Evolutionary conservation across 2,797 vertebrate species (phyloP).

Genomic region (Silurus lanzhouensis): DNA sequence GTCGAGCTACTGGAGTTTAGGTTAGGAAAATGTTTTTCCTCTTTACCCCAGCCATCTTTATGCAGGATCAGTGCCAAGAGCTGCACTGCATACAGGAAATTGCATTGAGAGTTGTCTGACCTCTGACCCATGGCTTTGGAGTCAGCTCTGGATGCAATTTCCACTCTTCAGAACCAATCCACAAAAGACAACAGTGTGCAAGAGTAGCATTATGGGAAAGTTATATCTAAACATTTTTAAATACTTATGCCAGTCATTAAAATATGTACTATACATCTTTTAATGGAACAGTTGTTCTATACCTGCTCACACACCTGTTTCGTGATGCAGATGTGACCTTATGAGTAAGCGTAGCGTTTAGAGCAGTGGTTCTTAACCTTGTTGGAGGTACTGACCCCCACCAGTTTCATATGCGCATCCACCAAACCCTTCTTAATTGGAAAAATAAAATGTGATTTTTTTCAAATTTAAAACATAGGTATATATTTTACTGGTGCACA

Average conservation of each 20-base stretch:
- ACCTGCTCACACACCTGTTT: not conserved
- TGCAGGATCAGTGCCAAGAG: conserved; percentile 38
- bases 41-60: conserved; percentile 30
- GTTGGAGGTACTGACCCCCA: no score
- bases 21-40: not conserved
- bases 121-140: conserved; percentile 38
- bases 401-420: no score
- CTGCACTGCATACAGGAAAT: conserved; percentile 48
- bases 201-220: not conserved
- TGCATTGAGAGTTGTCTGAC: conserved; percentile 39
- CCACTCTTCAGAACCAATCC: not conserved
- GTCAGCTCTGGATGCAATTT: conserved; percentile 19
- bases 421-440: no score
- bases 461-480: no score
- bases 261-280: not conserved
- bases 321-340: not conserved
- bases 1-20: not conserved
- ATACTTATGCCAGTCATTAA: not conserved
- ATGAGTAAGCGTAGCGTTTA: not conserved
- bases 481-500: no score
- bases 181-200: not conserved
- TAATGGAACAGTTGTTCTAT: not conserved
- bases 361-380: no score
- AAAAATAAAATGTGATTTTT: no score
- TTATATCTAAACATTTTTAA: not conserved